Evolutionary conservation across 2,888 invertebrate species (phyloP).

Genomic region (Stenodema calcarata): DNA sequence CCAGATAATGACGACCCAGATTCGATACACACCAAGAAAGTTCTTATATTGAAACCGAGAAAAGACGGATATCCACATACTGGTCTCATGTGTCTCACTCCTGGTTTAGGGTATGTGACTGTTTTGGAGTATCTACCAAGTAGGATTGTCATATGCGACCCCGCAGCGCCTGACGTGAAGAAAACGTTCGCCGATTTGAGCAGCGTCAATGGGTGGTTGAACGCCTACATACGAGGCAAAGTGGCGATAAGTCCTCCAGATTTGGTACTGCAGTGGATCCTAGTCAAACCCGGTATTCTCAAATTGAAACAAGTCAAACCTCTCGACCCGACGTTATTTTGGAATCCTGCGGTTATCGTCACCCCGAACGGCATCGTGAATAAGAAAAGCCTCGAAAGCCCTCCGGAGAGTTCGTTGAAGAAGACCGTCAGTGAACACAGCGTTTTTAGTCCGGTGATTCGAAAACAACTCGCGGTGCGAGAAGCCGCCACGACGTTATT

Average conservation of each 20-base stretch:
- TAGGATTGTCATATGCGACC: neutral
- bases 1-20: neutral
- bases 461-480: neutral
- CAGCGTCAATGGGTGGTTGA: constrained; percentile 12
- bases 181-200: neutral
- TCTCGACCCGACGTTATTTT: neutral
- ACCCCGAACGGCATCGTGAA: neutral
- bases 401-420: neutral
- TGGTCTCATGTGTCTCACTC: constrained; percentile 27
- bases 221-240: neutral
- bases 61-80: constrained; percentile 11
- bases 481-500: neutral
- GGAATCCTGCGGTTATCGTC: neutral
- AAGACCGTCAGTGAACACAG: neutral
- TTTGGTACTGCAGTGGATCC: constrained; percentile 23
- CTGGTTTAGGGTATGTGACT: constrained; percentile 8
- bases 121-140: neutral
- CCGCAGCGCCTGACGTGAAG: neutral
- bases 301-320: neutral
- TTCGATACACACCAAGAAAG: neutral
- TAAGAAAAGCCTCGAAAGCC: neutral
- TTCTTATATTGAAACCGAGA: constrained; percentile 1
- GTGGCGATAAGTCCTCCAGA: constrained; percentile 7
- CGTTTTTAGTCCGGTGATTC: neutral
- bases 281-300: constrained; percentile 18